These are phyloP conservation scores for Drosophila grimshawi DNA, from an alignment of 1,140 invertebrate genomes.

Conservation along the genomic window DNA sequence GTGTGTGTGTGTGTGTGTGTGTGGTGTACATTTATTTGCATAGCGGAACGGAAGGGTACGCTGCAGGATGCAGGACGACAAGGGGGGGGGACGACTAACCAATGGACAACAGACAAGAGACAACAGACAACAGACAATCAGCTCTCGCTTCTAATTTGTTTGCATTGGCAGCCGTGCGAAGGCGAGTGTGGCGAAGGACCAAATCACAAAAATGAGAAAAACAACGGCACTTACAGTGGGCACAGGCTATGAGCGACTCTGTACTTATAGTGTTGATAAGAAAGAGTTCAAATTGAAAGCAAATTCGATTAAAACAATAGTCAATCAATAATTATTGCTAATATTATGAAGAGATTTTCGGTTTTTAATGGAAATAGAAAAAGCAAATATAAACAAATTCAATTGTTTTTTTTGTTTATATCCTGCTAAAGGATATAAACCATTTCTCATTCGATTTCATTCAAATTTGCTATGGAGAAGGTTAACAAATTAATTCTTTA, in stretches of 20 bases:
- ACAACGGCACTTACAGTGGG: not conserved
- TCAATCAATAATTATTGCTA: no score
- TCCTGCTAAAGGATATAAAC: no score
- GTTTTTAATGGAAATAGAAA: no score
- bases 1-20: slow-evolving; percentile 5
- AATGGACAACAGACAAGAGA: slow-evolving; percentile 11
- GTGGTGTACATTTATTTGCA: slow-evolving; percentile 65
- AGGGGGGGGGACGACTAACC: not conserved
- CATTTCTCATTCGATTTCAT: no score
- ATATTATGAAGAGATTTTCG: no score
- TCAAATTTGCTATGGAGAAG: no score
- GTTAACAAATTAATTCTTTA: no score
- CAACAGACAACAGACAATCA: slow-evolving; percentile 22
- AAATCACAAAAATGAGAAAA: slow-evolving; percentile 13
- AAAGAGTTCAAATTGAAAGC: no score
- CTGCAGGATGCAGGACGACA: slow-evolving; percentile 9
- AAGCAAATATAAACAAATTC: no score
- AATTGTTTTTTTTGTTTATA: no score
- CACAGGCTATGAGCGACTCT: not conserved
- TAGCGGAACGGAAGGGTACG: slow-evolving; percentile 47
- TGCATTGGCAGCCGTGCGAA: slow-evolving; percentile 60
- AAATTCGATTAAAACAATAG: no score
- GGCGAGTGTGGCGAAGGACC: not conserved
- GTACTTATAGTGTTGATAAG: no score
- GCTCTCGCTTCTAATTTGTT: slow-evolving; percentile 74